These are phyloP conservation scores for Anoplolepis gracilipes DNA, from an alignment of 1,140 invertebrate genomes.

Conservation along the genomic window DNA sequence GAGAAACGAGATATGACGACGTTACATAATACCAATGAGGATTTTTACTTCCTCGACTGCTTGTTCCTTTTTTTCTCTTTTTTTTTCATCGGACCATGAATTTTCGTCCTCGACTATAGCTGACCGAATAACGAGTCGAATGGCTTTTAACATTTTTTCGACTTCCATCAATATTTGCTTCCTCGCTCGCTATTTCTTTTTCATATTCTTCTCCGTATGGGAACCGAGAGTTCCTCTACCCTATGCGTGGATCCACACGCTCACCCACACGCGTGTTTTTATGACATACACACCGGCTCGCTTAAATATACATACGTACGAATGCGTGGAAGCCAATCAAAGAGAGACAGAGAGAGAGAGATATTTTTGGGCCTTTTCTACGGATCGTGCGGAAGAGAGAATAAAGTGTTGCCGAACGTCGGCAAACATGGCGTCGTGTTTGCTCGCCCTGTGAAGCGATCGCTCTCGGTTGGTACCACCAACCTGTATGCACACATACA, in stretches of 20 bases:
- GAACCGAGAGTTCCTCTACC: slow-evolving; percentile 54
- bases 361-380: slow-evolving; percentile 53
- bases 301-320: slow-evolving; percentile 63
- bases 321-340: slow-evolving; percentile 68
- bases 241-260: slow-evolving; percentile 51
- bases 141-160: slow-evolving; percentile 74
- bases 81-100: slow-evolving; percentile 41
- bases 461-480: slow-evolving; percentile 9
- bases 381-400: slow-evolving; percentile 57
- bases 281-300: slow-evolving; percentile 9
- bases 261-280: slow-evolving; percentile 52
- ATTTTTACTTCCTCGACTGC: slow-evolving; percentile 39
- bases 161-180: slow-evolving; percentile 74
- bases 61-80: not conserved
- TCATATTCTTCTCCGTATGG: slow-evolving; percentile 33
- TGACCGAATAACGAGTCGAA: slow-evolving; percentile 60
- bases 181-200: slow-evolving; percentile 44
- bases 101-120: slow-evolving; percentile 44
- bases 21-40: slow-evolving; percentile 43
- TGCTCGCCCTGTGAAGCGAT: slow-evolving; percentile 18
- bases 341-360: not conserved
- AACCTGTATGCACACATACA: not conserved
- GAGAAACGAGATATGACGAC: not conserved
- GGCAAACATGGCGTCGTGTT: slow-evolving; percentile 62
- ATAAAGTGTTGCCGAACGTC: slow-evolving; percentile 74